Conservation (phyloP, 2,797 vertebrate species). For the Xenopus petersii region DNA sequence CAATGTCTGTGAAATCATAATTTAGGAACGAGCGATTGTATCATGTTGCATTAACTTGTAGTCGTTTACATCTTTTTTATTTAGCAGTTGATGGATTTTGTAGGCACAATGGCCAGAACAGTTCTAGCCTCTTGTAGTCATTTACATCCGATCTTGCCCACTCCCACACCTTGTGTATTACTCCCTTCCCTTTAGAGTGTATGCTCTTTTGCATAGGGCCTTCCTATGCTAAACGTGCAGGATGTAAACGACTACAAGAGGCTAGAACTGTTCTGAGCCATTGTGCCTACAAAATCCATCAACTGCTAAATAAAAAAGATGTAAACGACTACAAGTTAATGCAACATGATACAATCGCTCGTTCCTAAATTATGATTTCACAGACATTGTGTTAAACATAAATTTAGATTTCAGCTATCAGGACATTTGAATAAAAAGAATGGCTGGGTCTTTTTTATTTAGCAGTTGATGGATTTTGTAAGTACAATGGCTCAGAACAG, state of each 20-base stretch:
- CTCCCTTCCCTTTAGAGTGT: too few species aligned
- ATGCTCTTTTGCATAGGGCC: too few species aligned
- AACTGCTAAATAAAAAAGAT: constrained; percentile 1
- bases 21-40: neutral
- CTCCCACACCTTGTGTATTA: too few species aligned
- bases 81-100: too few species aligned
- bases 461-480: constrained; percentile 18
- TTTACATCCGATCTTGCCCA: too few species aligned
- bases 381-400: neutral
- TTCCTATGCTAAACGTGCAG: too few species aligned
- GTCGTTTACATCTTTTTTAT: too few species aligned
- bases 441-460: neutral
- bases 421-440: constrained; percentile 23
- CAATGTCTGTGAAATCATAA: neutral
- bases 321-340: too few species aligned
- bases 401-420: neutral
- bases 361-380: neutral
- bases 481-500: constrained; percentile 26
- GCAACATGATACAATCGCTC: neutral
- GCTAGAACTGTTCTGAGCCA: constrained; percentile 20
- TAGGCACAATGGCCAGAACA: too few species aligned
- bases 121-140: too few species aligned
- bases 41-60: neutral
- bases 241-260: constrained; percentile 21
- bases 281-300: constrained; percentile 31